Conservation (phyloP, 2,113 vertebrate species). For the Camarhynchus parvulus region DNA sequence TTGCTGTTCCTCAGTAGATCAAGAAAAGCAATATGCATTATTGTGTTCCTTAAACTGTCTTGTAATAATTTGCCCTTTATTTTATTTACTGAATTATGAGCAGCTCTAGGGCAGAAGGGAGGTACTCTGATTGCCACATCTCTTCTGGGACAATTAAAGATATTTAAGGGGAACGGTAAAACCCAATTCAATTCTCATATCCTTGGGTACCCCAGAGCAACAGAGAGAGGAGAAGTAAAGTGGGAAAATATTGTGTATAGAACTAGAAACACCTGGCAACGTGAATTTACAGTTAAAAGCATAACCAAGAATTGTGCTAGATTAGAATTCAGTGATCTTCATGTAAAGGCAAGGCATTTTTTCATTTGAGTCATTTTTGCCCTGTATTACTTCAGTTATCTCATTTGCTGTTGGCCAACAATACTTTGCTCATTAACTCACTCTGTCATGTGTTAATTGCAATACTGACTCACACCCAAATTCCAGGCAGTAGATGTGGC, state of each 20-base stretch:
- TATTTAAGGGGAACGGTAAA: not conserved
- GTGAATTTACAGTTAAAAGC: not conserved
- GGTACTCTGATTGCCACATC: not conserved
- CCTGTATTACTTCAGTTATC: not conserved
- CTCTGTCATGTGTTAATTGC: not conserved
- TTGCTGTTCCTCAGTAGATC: not conserved
- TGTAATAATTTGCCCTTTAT: not conserved
- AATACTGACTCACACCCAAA: not conserved
- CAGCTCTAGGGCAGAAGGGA: not conserved
- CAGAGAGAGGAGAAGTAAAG: not conserved
- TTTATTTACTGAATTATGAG: not conserved
- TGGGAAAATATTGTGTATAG: not conserved
- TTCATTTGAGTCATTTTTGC: not conserved
- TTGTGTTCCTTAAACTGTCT: not conserved
- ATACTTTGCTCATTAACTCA: not conserved
- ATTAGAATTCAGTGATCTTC: not conserved
- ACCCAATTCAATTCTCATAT: not conserved
- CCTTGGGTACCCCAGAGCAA: not conserved
- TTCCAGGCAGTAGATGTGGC: not conserved
- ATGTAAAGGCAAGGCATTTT: not conserved
- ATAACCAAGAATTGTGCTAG: not conserved
- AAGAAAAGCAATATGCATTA: not conserved
- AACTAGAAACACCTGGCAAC: not conserved
- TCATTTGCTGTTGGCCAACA: not conserved
- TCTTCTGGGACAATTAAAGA: not conserved